phyloP scores from a whole-genome alignment of 2,888 invertebrate genomes.

The Volucella inanis region DNA sequence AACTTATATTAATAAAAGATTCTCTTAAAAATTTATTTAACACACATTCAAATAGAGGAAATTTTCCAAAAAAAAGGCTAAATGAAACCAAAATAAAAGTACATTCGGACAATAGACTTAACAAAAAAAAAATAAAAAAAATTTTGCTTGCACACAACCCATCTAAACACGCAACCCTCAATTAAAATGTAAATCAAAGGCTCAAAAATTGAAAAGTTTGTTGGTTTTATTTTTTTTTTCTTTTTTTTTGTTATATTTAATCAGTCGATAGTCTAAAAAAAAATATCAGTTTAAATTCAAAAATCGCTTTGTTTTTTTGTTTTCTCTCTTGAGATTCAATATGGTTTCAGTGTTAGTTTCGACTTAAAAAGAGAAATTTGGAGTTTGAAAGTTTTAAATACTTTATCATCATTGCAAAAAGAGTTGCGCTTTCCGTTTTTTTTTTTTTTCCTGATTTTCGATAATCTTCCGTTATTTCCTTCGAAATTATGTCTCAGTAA shows the following conservation, averaged over 20 bases:
- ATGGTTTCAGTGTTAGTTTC: constrained; percentile 15
- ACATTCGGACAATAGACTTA: constrained; percentile 6
- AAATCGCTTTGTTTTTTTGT: constrained; percentile 1
- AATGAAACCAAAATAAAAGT: constrained; percentile 16
- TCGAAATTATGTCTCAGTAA: too few species aligned
- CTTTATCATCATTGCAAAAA: too few species aligned
- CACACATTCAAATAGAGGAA: constrained; percentile 40
- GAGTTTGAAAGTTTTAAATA: too few species aligned
- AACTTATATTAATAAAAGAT: constrained; percentile 18
- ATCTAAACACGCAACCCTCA: constrained; percentile 16
- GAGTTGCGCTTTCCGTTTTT: too few species aligned
- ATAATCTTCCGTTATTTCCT: too few species aligned
- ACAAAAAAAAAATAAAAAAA: constrained; percentile 14
- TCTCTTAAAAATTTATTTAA: constrained; percentile 31
- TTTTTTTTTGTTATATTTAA: constrained; percentile 24
- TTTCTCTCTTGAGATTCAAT: constrained; percentile 2
- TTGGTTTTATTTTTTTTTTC: neutral
- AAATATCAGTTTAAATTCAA: constrained; percentile 22
- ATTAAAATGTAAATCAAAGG: constrained; percentile 5
- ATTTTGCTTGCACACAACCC: constrained; percentile 69
- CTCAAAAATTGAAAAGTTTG: constrained; percentile 4
- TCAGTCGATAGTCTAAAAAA: constrained; percentile 44
- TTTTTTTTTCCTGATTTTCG: too few species aligned
- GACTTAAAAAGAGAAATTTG: neutral
- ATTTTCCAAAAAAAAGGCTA: constrained; percentile 25